Percentiles rank a stretch among this genome's conserved stretches.
These are phyloP conservation scores for Cataglyphis albicans DNA, from an alignment of 2,888 invertebrate genomes.

Conservation along the genomic window DNA sequence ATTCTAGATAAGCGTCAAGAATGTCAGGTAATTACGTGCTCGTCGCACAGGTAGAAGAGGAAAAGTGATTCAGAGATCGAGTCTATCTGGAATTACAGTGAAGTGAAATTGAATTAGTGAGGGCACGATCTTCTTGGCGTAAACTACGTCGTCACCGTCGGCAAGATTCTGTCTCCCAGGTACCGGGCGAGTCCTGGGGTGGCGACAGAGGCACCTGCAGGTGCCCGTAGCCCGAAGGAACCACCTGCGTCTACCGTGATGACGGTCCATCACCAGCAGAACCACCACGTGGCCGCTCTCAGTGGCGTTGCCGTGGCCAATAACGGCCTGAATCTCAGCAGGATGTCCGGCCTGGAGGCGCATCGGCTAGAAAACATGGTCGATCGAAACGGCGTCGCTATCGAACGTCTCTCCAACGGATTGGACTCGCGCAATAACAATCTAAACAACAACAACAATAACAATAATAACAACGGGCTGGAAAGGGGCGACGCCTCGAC, in stretches of 20 bases:
- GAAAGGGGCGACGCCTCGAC: conserved; percentile 74
- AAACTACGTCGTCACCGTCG: conserved; percentile 74
- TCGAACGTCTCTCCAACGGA: conserved; percentile 80
- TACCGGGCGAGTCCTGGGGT: conserved; percentile 83
- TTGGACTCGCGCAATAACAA: conserved; percentile 74
- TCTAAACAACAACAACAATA: conserved; percentile 55
- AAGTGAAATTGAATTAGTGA: conserved; percentile 52
- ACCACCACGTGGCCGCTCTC: conserved; percentile 85
- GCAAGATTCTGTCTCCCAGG: conserved; percentile 85
- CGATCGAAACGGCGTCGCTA: conserved; percentile 73
- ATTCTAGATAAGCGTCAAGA: not conserved
- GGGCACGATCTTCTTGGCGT: conserved; percentile 50
- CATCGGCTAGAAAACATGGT: conserved; percentile 79
- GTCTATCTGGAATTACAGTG: conserved; percentile 63
- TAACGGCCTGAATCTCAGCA: conserved; percentile 83
- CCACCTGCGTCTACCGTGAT: conserved; percentile 81
- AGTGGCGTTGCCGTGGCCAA: conserved; percentile 83
- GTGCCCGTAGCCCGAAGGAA: conserved; percentile 82
- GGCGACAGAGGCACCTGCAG: conserved; percentile 83
- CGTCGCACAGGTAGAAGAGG: not conserved
- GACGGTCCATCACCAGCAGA: conserved; percentile 85
- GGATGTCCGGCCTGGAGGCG: conserved; percentile 82
- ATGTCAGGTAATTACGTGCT: conserved; percentile 1
- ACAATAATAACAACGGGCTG: conserved; percentile 63
- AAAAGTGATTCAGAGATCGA: conserved; percentile 39